Base-by-base conservation (phyloP, 2,888 invertebrate genomes). In the Drosophila kokeensis region DNA sequence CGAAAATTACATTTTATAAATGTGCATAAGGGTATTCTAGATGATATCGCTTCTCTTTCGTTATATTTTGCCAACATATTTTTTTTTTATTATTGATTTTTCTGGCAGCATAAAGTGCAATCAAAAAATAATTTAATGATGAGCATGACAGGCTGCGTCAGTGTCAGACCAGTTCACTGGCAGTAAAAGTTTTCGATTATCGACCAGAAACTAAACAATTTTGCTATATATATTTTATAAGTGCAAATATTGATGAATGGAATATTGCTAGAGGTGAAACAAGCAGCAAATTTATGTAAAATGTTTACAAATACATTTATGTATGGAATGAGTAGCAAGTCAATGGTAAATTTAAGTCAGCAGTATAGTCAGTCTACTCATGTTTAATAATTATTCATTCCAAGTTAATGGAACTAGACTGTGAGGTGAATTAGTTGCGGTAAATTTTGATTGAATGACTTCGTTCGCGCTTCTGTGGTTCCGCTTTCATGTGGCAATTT, bases 81-180 rank as follows among this genome's bases (percentile, higher is more conserved):
- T 34, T 59, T 61, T 45, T 45, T 29, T 24, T 40, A 34, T 11
- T 76, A 76, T 78, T 69, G 69, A 73, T 76, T 78, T 76, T 76
- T 10, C 18, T 18, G 40, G 18, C 13, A 24, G 32, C 40, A 54
- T 24, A 57, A 36, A 55, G 53, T 67, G 62, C 73, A 73, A 30
- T 57, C 32, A 55, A 66, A 69, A 60, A 21, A 61, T 65, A 62
- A 69, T 73, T 69, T 45, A 40, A 69, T 57, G 62, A 62, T 48
- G 68, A 69, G 59, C 60, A 49, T 60, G 59, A 66, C 73, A 72
- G 32, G 48, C 29, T 57, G 50, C 30, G 50, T 68, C 38, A 54
- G 53, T 61, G 30, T n/a, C 70, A 58, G 40, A 45, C 42, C 49
- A 48, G 45, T 57, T 11, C 18, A 4, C 49, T 53, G 65, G 6